Base-by-base conservation (phyloP, 2,797 vertebrate genomes). In the Kryptopterus vitreolus region DNA sequence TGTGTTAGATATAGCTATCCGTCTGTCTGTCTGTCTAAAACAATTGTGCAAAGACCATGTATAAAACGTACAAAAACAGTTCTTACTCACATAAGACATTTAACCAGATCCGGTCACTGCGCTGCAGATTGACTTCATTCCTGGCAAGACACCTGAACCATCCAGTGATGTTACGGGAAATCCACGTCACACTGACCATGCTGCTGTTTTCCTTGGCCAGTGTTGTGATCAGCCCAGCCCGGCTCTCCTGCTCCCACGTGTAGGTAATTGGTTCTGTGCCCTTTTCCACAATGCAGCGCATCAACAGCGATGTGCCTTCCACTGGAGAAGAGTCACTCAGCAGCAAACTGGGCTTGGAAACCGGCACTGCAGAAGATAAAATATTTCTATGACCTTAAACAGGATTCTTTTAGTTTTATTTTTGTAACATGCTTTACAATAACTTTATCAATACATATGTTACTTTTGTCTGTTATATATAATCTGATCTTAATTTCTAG, bases 201-300 rank as follows among this genome's bases (percentile, higher is more conserved):
- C 43, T 89, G 50, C 69, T 83, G 18, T 72, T 89, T 50, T 88
- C 86, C 48, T 91, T 90, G 2, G 90, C 82, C 38, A 95, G 79
- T 2, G 43, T 78, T 35, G 91, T 86, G 12, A 83, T 2, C 9
- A 86, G 87, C 13, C 93, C 92, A 10, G 26, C 72, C 16, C 81
- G 82, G 2, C 76, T 89, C 83, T 89, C 90, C 48, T 92, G 93
- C 33, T 94, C 90, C 96, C 96, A 98, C 74, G 85, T 80, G 78
- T 95, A 97, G 61, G 80, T 86, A 66, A 98, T 87, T 0, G 96
- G 96, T 13, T 89, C 91, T 0, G 96, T 97, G 62, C 96, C 97
- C 62, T 95, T 95, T 29, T 92, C 90, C 68, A 96, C 90, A 0
- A 88, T 20, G 24, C 96, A 98, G 0, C n/a, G 90, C 92, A 96